Evolutionary conservation across 2,797 vertebrate genomes (phyloP).

Genomic region (Epinephelus awoara): DNA sequence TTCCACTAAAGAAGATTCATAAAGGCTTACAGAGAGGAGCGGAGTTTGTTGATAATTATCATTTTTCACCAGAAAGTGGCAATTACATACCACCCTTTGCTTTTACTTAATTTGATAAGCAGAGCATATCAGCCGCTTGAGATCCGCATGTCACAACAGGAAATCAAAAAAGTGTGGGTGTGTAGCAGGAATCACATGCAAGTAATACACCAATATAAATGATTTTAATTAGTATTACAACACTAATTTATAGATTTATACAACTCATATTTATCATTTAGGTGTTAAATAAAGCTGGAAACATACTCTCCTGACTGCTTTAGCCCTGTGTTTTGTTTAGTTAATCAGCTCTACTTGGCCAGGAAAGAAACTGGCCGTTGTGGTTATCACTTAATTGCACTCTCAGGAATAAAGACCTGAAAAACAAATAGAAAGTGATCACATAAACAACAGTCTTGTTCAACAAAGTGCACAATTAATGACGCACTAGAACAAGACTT

Average conservation of each 20-base stretch:
- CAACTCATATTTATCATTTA: not conserved
- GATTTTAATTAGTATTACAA: not conserved
- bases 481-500: not conserved
- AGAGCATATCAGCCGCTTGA: not conserved
- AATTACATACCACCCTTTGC: not conserved
- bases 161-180: not conserved
- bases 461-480: not conserved
- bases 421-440: not conserved
- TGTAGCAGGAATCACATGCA: not conserved
- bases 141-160: not conserved
- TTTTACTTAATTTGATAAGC: not conserved
- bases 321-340: not conserved
- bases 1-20: not conserved
- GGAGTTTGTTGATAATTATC: too few species aligned
- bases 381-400: conserved; percentile 8
- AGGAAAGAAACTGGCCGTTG: not conserved
- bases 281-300: not conserved
- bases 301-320: not conserved
- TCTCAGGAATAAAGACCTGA: not conserved
- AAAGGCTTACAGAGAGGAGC: not conserved
- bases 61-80: not conserved
- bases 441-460: not conserved
- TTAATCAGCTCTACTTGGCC: not conserved
- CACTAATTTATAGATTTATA: not conserved
- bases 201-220: not conserved